Evolutionary conservation across 1,140 invertebrate genomes (phyloP).

Genomic region (Dreissena polymorpha): DNA sequence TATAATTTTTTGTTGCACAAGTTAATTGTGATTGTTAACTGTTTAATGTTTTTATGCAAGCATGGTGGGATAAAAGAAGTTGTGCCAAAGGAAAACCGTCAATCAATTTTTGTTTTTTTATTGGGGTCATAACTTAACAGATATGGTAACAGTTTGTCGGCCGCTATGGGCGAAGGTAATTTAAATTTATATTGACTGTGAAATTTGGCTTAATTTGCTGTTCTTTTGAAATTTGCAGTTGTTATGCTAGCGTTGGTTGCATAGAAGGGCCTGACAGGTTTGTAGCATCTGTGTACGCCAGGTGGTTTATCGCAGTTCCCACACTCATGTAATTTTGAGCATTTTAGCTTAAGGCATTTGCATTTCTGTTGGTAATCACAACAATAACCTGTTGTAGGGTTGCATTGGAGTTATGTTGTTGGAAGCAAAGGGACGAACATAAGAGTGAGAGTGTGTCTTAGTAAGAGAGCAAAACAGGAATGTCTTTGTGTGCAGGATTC

Average conservation of each 20-base stretch:
- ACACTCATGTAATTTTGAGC: conserved; percentile 2
- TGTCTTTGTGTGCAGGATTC: too few relatives aligned
- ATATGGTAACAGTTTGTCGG: too few relatives aligned
- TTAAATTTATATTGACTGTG: neutral
- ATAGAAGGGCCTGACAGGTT: neutral
- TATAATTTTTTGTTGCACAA: neutral
- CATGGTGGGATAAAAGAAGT: neutral
- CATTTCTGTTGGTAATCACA: too few relatives aligned
- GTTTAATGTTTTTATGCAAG: neutral
- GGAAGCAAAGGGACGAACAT: neutral
- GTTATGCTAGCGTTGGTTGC: neutral
- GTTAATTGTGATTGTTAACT: neutral
- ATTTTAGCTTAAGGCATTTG: too few relatives aligned
- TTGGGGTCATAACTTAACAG: conserved; percentile 10
- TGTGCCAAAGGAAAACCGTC: conserved; percentile 13
- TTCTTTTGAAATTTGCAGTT: neutral
- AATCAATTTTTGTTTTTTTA: neutral
- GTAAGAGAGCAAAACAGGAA: conserved; percentile 19
- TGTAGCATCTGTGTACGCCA: conserved; percentile 1
- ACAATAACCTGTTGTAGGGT: too few relatives aligned
- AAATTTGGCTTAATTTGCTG: neutral
- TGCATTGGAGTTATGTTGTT: neutral
- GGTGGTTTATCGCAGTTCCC: neutral
- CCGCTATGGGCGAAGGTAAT: conserved; percentile 4
- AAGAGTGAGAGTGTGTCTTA: neutral